These are phyloP conservation scores for Unio pictorum DNA, from an alignment of 2,888 invertebrate genomes.

Conservation along the genomic window DNA sequence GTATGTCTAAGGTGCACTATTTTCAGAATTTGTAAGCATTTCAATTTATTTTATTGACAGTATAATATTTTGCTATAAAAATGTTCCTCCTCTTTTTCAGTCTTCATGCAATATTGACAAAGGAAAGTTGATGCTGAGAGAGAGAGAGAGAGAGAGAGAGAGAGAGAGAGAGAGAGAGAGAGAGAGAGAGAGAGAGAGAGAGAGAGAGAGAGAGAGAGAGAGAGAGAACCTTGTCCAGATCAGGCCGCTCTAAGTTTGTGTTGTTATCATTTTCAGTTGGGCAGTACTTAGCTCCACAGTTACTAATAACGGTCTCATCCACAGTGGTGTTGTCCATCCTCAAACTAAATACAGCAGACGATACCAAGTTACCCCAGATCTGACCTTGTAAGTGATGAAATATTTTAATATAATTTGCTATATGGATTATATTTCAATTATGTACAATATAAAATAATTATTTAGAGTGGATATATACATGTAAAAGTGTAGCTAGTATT, in stretches of 20 bases:
- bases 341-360: slow-evolving; percentile 46
- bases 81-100: no score
- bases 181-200: slow-evolving; percentile 1
- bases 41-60: no score
- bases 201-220: slow-evolving; percentile 1
- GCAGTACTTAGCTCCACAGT: slow-evolving; percentile 70
- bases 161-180: not conserved
- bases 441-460: not conserved
- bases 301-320: not conserved
- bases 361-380: slow-evolving; percentile 90
- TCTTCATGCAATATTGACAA: no score
- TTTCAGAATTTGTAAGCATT: no score
- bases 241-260: slow-evolving; percentile 80
- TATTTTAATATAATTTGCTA: not conserved
- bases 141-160: not conserved
- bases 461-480: not conserved
- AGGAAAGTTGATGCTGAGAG: no score
- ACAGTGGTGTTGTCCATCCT: slow-evolving; percentile 3
- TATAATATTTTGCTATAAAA: no score
- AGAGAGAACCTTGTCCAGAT: slow-evolving; percentile 75
- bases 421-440: not conserved
- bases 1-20: not conserved
- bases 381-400: slow-evolving; percentile 78
- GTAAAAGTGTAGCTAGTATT: not conserved
- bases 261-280: slow-evolving; percentile 72